phyloP scores from a whole-genome alignment of 2,113 vertebrate species.

The Oncorhynchus masou region DNA sequence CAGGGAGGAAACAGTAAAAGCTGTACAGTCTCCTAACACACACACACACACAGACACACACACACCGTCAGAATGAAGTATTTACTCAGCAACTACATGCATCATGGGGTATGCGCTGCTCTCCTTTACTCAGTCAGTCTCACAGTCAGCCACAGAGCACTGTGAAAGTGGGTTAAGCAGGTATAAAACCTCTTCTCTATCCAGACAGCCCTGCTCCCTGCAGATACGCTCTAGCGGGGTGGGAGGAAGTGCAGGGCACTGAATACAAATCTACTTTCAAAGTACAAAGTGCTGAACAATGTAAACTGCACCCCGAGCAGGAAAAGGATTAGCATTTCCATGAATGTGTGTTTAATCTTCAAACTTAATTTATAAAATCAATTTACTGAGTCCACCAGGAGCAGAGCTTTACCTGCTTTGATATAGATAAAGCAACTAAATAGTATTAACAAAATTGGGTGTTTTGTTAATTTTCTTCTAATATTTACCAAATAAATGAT shows the following conservation, averaged over 20 bases:
- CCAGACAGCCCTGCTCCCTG: not conserved
- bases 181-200: slow-evolving; percentile 3
- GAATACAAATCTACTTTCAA: slow-evolving; percentile 4
- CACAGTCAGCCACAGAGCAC: not conserved
- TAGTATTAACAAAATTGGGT: not conserved
- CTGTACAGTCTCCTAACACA: not conserved
- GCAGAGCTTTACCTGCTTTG: not conserved
- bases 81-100: not conserved
- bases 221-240: slow-evolving; percentile 1
- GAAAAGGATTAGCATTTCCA: slow-evolving; percentile 4
- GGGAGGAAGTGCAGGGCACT: not conserved
- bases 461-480: too few species aligned
- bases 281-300: not conserved
- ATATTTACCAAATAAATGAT: too few species aligned
- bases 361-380: not conserved
- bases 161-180: slow-evolving; percentile 15
- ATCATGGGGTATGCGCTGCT: not conserved
- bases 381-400: not conserved
- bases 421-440: not conserved
- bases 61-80: not conserved
- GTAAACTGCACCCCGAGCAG: not conserved
- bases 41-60: not conserved
- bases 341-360: not conserved
- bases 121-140: not conserved
- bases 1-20: too few species aligned